A percentile compares a stretch with the other conserved stretches of the same genome.
Evolutionary conservation across 2,113 vertebrate species (phyloP).

Genomic region (Euleptes europaea): DNA sequence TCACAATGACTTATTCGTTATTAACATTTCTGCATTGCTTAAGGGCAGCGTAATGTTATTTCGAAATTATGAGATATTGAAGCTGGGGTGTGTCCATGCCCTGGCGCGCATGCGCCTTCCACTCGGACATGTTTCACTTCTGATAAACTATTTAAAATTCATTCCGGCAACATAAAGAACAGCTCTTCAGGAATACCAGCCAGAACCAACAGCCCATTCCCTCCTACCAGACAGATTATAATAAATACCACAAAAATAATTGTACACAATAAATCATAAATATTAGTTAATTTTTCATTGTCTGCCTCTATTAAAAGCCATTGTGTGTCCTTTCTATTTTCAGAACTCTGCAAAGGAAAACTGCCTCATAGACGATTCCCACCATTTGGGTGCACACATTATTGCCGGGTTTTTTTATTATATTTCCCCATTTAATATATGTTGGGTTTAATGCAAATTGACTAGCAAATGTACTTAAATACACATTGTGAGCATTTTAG

Average conservation of each 20-base stretch:
- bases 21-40: constrained; percentile 59
- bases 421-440: not conserved
- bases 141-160: constrained; percentile 18
- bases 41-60: constrained; percentile 47
- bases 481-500: too few relatives aligned
- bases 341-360: not conserved
- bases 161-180: constrained; percentile 11
- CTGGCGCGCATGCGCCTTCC: not conserved
- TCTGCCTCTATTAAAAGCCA: constrained; percentile 11
- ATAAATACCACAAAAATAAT: constrained; percentile 7
- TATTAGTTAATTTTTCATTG: constrained; percentile 2
- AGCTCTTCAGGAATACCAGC: constrained; percentile 13
- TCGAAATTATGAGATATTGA: constrained; percentile 59
- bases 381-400: not conserved
- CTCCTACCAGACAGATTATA: not conserved
- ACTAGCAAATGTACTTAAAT: too few relatives aligned
- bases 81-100: constrained; percentile 20
- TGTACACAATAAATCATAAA: not conserved
- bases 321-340: not conserved
- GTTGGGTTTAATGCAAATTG: not conserved
- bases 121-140: constrained; percentile 11
- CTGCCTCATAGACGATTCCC: too few relatives aligned
- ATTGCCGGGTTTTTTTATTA: not conserved
- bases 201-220: not conserved
- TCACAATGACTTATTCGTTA: constrained; percentile 66